These are phyloP conservation scores for Sebastes vulpes DNA, from an alignment of 2,797 vertebrate species.

Conservation along the genomic window DNA sequence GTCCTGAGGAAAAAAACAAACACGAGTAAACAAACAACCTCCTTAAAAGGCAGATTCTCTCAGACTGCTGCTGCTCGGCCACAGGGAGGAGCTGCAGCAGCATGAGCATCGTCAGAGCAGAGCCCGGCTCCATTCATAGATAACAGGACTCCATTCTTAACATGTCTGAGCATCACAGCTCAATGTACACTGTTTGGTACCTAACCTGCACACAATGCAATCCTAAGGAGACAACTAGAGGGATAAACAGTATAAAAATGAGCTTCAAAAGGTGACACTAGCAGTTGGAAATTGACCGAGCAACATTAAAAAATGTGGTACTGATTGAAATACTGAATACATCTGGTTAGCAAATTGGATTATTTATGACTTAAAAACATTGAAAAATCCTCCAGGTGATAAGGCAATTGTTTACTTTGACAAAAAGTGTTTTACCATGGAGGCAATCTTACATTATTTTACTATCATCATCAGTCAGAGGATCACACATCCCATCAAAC, in stretches of 20 bases:
- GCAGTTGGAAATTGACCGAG: not conserved
- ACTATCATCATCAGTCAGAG: not conserved
- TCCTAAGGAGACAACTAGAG: not conserved
- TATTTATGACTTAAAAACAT: not conserved
- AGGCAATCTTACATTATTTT: not conserved
- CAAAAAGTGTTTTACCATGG: not conserved
- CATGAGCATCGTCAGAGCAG: not conserved
- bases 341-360: not conserved
- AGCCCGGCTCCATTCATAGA: conserved; percentile 65
- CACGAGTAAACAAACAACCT: not conserved
- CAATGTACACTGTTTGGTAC: not conserved
- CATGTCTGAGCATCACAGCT: conserved; percentile 16
- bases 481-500: not conserved
- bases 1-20: conserved; percentile 83
- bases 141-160: conserved; percentile 71
- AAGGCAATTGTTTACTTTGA: not conserved
- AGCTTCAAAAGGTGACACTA: not conserved
- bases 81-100: conserved; percentile 70
- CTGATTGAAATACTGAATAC: conserved; percentile 1
- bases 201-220: not conserved
- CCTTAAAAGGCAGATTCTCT: not conserved
- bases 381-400: not conserved
- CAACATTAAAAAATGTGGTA: not conserved
- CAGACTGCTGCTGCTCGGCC: conserved; percentile 16
- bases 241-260: not conserved